Evolutionary conservation across 2,797 vertebrate genomes (phyloP).

Genomic region (Rhinoraja longicauda): DNA sequence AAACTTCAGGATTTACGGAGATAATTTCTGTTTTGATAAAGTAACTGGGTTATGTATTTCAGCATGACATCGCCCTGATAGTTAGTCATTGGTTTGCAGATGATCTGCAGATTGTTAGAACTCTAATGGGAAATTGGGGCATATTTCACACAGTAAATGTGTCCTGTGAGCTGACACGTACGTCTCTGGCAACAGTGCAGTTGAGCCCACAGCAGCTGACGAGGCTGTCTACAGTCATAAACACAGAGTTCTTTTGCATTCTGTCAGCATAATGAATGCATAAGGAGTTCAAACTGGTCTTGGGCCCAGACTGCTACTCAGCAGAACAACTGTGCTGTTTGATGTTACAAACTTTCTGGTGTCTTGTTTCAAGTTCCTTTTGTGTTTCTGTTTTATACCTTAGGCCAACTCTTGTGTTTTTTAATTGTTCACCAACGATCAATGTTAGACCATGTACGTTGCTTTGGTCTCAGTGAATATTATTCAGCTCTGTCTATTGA

Average conservation of each 20-base stretch:
- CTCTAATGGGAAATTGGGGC: neutral
- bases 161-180: neutral
- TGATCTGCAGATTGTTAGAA: neutral
- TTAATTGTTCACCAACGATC: too few relatives aligned
- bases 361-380: neutral
- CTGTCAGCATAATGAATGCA: neutral
- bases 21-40: neutral
- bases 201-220: neutral
- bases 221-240: neutral
- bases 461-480: too few relatives aligned
- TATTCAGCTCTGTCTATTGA: too few relatives aligned
- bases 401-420: too few relatives aligned
- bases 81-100: neutral
- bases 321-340: neutral
- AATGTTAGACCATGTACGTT: too few relatives aligned
- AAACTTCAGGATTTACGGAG: neutral
- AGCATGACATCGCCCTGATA: neutral
- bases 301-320: neutral
- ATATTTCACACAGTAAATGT: neutral
- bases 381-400: too few relatives aligned
- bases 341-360: neutral
- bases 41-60: neutral
- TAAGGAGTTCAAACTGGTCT: neutral
- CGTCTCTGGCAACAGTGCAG: neutral
- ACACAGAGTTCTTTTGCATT: neutral